Evolutionary conservation across 37 sponge, comb jelly and placozoan genomes (phyloP), one percentile per base, ranked within the genome.

Genomic region (Beroe ovata): DNA sequence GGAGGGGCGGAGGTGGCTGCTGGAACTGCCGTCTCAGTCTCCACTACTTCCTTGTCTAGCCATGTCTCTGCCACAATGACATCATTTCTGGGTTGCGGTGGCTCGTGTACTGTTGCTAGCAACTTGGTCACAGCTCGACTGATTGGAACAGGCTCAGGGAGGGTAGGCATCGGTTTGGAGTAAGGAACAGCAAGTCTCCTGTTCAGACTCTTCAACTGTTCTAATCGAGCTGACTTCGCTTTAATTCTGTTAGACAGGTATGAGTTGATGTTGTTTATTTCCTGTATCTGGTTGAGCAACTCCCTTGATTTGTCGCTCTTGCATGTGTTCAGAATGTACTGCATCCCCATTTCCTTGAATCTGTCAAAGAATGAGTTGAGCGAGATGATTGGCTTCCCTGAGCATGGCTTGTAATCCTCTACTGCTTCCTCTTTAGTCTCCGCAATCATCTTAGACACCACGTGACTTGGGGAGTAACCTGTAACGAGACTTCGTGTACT

Each of bases 291-390:
- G 8, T 38, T 77, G 23, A 77, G 84, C 4, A 36, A 11, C 28
- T 77, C 84, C 84, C 84, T 38, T 0, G 84, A 77, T n/a, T 25
- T 8, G 22, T 40, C 47, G 22, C 84, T 77, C 47, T 40, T 37
- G 25, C 84, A 77, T 18, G 6, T 42, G 28, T 16, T n/a, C 11
- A 77, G 3, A 25, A 77, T 77, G 54, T 77, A 25, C 54, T 77
- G 84, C 84, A 77, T 77, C 22, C 54, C 84, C 84, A 77, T 77
- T 39, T 77, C 84, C 47, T 77, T 77, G 54, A 77, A 77, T 1
- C 84, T 11, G 28, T 42, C 54, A 26, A 77, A 77, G 84, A 77
- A 77, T 19, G 84, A 42, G 54, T 77, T 35, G 16, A 77, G 84
- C 1, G 84, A 36, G 41, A 77, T 39, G 84, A 77, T 30, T 21